Evolutionary conservation across 1,140 invertebrate genomes (phyloP), one percentile per base, ranked within the genome.

Genomic region (Frieseomelitta varia): DNA sequence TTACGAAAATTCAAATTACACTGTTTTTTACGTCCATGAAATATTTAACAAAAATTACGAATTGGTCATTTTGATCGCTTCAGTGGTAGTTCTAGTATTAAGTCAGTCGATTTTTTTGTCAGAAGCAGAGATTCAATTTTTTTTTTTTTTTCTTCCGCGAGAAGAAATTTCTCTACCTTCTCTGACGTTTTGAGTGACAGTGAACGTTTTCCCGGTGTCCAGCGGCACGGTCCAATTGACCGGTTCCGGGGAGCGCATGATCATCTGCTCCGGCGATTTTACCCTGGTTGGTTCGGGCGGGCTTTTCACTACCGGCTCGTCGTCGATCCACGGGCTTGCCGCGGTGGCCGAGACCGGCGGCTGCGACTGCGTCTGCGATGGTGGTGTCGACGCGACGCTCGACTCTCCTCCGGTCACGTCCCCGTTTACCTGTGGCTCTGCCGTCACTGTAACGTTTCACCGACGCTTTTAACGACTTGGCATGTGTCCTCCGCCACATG

Each of bases 221-320:
- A 99, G 95, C 72, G 98, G 98, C 80, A 99, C 98, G 34, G 98
- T 98, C 98, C 98, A 99, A 94, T 98, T 98, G 90, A 98, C 98
- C 76, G 98, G 97, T 94, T 98, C 98, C 12, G 98, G 98, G 17
- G 97, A 98, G 74, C 97, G 96, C 96, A 98, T 97, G 90, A 98
- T 97, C 95, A 98, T 97, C 93, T 98, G 98, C 94, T 99, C 98
- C 12, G 98, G 98, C 4, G 98, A 98, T 95, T 98, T 98, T 78
- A 99, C 98, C 87, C 98, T 95, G 30, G 98, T 99, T 58, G 98
- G 98, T 91, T 98, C 98, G 34, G 98, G 97, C 10, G 98, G 98
- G 30, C 97, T 98, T 93, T 98, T 98, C 68, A 98, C 97, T 76
- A 98, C 96, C 34, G 96, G 97, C 85, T 97, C 97, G 89, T 96